These are phyloP conservation scores for Metopolophium dirhodum DNA, from an alignment of 1,140 invertebrate species.

Conservation along the genomic window DNA sequence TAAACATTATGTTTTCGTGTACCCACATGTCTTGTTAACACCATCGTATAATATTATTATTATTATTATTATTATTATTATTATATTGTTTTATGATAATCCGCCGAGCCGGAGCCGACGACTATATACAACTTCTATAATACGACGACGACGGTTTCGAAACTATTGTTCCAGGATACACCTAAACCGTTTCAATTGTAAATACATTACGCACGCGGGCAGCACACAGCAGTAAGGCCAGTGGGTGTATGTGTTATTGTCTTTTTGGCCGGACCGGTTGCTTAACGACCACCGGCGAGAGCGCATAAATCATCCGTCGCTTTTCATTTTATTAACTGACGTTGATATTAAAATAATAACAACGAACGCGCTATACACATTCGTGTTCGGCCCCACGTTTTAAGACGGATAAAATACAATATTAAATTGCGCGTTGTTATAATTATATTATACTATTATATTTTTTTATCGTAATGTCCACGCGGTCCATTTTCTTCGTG, in stretches of 20 bases:
- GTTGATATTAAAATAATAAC: constrained; percentile 28
- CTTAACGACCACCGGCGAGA: constrained; percentile 14
- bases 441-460: background rate
- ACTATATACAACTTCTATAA: too few species aligned
- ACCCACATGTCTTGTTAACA: background rate
- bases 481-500: background rate
- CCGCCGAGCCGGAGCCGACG: background rate
- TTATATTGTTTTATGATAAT: background rate
- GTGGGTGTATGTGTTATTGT: constrained; percentile 45
- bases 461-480: background rate
- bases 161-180: background rate
- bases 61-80: background rate
- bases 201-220: background rate
- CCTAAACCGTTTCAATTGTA: constrained; percentile 37
- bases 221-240: background rate
- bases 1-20: background rate
- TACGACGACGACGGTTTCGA: background rate
- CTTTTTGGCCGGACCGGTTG: constrained; percentile 41
- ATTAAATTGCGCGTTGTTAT: background rate
- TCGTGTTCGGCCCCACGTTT: background rate
- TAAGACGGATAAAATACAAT: background rate
- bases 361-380: background rate
- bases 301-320: constrained; percentile 24
- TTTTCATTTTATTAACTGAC: background rate
- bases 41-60: background rate